Evolutionary conservation across 2,113 vertebrate genomes (phyloP).

Genomic region (Dicerorhinus sumatrensis): DNA sequence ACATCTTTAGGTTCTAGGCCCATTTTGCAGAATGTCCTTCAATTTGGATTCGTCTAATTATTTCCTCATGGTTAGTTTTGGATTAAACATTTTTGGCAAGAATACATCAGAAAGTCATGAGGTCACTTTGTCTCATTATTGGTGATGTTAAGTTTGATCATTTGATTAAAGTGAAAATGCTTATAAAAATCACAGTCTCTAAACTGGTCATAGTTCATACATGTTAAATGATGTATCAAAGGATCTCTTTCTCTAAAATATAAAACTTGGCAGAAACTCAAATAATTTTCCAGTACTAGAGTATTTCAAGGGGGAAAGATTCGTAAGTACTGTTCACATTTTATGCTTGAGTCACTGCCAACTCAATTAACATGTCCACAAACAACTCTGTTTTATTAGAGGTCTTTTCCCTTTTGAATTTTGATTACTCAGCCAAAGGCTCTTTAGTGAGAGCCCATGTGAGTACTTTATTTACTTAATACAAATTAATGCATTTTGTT

Average conservation of each 20-base stretch:
- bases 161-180: constrained; percentile 39
- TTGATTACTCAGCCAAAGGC: not conserved
- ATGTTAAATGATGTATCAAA: constrained; percentile 29
- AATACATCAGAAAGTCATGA: not conserved
- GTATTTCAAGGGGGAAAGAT: not conserved
- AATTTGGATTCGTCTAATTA: not conserved
- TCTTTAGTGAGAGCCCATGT: not conserved
- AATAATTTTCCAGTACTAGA: not conserved
- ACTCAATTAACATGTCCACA: not conserved
- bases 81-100: constrained; percentile 38
- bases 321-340: not conserved
- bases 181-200: constrained; percentile 18
- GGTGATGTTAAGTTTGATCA: constrained; percentile 34
- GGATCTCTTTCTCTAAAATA: constrained; percentile 27
- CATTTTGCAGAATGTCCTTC: not conserved
- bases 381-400: not conserved
- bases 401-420: constrained; percentile 43
- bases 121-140: not conserved
- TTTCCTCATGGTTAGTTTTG: not conserved
- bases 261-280: not conserved
- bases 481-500: constrained; percentile 12
- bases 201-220: constrained; percentile 43
- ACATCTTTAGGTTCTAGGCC: not conserved
- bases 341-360: not conserved
- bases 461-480: constrained; percentile 22